Conservation (phyloP, 2,113 vertebrate species). For the Cheilinus undulatus region DNA sequence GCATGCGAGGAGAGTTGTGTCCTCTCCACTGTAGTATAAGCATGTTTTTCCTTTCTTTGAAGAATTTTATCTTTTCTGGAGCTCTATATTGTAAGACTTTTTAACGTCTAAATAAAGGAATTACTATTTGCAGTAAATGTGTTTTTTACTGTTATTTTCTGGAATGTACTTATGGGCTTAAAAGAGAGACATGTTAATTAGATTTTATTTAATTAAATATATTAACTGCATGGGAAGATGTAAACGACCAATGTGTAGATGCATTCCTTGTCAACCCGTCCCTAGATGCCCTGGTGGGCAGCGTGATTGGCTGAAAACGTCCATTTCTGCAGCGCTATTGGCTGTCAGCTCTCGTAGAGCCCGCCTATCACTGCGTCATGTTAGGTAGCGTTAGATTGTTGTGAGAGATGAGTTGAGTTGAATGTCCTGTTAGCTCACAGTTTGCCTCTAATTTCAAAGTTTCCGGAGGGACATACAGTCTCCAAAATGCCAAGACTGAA, state of each 20-base stretch:
- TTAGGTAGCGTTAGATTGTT: constrained; percentile 75
- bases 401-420: constrained; percentile 79
- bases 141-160: constrained; percentile 1
- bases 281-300: background rate
- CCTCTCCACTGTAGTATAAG: constrained; percentile 84
- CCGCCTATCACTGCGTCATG: background rate
- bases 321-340: constrained; percentile 49
- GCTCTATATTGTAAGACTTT: constrained; percentile 91
- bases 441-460: constrained; percentile 71
- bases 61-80: constrained; percentile 90
- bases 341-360: background rate
- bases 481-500: constrained; percentile 70
- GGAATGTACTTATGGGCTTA: background rate
- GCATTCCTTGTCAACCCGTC: background rate
- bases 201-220: background rate
- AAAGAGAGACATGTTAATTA: background rate
- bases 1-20: constrained; percentile 81
- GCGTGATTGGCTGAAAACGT: constrained; percentile 52
- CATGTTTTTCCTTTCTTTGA: constrained; percentile 84
- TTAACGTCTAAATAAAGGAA: constrained; percentile 88
- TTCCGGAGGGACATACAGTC: constrained; percentile 47
- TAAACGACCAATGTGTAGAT: background rate
- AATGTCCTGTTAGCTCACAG: constrained; percentile 59
- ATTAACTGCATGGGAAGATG: background rate
- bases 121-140: constrained; percentile 87